Base-by-base conservation (phyloP, 2,797 vertebrate species). In the Eidolon dupreanum region DNA sequence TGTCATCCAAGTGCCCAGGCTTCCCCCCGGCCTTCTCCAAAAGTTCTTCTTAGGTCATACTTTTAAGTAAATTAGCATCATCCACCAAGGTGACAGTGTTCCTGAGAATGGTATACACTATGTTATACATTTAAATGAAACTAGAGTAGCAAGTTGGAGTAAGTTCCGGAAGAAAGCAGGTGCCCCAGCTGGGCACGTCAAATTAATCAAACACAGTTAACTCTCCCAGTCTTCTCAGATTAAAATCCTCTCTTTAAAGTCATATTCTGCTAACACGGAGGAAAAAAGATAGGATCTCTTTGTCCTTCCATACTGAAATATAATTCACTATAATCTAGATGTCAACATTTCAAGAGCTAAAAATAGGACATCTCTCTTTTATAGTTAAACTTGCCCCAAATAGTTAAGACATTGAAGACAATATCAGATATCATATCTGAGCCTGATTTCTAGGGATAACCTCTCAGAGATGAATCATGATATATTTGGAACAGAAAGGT, bases 351-450 rank as follows among this genome's bases (percentile, higher is more conserved):
- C 87, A 77, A 90, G 22, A 84, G 41, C 75, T 93, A 84, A 94
- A 94, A 96, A 78, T 89, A 87, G 83, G 53, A 77, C 51, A 53
- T 70, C 46, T 83, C 46, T 96, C 31, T 97, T 95, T 95, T 84
- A 85, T 75, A 88, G 38, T 95, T 96, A 83, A 79, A 85, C 75
- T 85, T 90, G 36, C 33, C 53, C 85, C 65, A 81, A 82, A 90
- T 73, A 53, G 51, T 92, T 82, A 79, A 92, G 94, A 94, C 0
- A 24, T 8, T 63, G 55, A 93, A 94, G 94, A 31, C 17, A 84
- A 81, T 55, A 38, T 96, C 70, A 91, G 59, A 65, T 41, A 73
- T 15, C 86, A 8, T 57, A 24, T 6, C 26, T 41, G n/a, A 93
- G 20, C 53, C 22, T 96, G 41, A 65, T 65, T 93, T 95, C 71